Base-by-base conservation (phyloP, 2,797 vertebrate species). In the Selene dorsalis region DNA sequence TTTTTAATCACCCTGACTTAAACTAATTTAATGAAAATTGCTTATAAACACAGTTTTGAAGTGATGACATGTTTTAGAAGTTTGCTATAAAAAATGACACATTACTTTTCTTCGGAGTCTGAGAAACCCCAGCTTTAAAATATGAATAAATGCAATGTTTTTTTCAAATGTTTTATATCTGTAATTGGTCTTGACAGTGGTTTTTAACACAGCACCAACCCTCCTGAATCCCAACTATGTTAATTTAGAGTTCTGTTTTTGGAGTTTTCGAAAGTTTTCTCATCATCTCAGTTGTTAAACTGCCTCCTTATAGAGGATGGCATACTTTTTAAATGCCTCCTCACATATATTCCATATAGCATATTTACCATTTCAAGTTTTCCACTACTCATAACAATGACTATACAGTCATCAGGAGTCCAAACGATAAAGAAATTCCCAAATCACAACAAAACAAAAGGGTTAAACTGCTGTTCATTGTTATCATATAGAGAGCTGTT, bases 401-500 rank as follows among this genome's bases (percentile, higher is more conserved):
- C 17, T 16, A 30, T 30, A 61, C 9, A 0, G 22, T 28, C 39
- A 55, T 16, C 41, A 72, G 48, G 35, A 61, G 3, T 20, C 4
- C 26, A 66, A 53, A 73, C 3, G 20, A 39, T 11, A 45, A 62
- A 62, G 3, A 20, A 38, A 45, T 7, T 18, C 22, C 22, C n/a
- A 32, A 62, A 12, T 30, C 8, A 14, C 11, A 48, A n/a, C 3
- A 18, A 45, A 64, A 68, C 58, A n/a, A 14, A 39, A 28, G 4
- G 11, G n/a, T 45, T 52, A 11, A 56, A 61, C n/a, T 56, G 12
- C 47, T 30, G 22, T 39, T 47, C 7, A 28, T 48, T 64, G 35
- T 55, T 56, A 57, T 77, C 39, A 38, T 48, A 72, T 10, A 83
- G 84, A 75, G 63, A 77, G 45, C 71, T 50, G 55, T 60, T 65